A percentile compares a stretch with the other conserved stretches of the same genome.
phyloP scores from a whole-genome alignment of 1,140 invertebrate species.

The Aphelenchoides besseyi region DNA sequence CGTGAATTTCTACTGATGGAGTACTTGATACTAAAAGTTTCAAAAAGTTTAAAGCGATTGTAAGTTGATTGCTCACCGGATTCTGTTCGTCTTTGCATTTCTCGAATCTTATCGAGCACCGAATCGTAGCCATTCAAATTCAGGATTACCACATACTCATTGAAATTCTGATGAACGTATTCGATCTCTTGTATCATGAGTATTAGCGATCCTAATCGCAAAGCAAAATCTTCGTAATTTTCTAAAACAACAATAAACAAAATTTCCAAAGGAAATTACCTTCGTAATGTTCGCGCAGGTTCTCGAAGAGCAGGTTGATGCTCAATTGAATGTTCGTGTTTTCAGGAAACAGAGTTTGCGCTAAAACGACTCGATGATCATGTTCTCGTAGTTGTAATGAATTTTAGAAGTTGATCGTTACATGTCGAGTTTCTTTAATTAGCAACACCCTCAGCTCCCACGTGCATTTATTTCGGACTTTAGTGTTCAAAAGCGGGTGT shows the following conservation, averaged over 20 bases:
- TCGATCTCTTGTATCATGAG: background rate
- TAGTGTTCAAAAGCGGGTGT: too few relatives aligned
- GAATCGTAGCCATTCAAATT: conserved; percentile 12
- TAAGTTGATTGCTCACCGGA: too few relatives aligned
- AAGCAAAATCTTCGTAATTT: background rate
- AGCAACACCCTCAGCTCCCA: too few relatives aligned
- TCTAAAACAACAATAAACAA: background rate
- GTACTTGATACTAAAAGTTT: too few relatives aligned
- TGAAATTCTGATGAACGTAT: conserved; percentile 7
- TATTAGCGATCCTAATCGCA: background rate
- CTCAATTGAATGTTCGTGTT: background rate
- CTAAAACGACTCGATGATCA: background rate
- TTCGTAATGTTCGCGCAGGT: conserved; percentile 12
- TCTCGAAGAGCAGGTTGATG: conserved; percentile 13
- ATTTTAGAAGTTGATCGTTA: too few relatives aligned
- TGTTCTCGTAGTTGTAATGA: too few relatives aligned
- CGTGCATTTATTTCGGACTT: too few relatives aligned
- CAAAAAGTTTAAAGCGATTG: too few relatives aligned
- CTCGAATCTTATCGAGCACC: conserved; percentile 5
- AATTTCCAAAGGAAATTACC: background rate
- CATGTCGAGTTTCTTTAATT: too few relatives aligned
- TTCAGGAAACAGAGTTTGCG: background rate
- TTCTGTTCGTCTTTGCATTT: background rate
- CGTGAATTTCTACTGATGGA: too few relatives aligned
- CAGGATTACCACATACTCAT: background rate